Evolutionary conservation across 2,888 invertebrate species (phyloP), one percentile per base, ranked within the genome.

Genomic region (Watsonalla binaria): DNA sequence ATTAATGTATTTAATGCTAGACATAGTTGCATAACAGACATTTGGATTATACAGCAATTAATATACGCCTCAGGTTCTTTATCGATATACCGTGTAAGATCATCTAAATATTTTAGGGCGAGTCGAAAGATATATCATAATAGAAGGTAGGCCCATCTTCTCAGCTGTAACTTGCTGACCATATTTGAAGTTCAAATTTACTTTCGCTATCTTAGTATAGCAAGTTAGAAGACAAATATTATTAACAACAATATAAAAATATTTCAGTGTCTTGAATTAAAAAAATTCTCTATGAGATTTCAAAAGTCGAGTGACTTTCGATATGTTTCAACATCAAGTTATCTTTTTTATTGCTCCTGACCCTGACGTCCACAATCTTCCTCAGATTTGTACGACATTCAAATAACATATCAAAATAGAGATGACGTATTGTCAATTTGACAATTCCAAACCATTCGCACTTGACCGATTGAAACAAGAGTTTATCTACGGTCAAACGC

Each of bases 1-100:
- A 67, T 65, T 61, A 62, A 56, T 46, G 46, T 51, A 46, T 47
- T n/a, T 14, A 11, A 24, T n/a, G 46, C 34, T 46, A 15, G 15
- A 53, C 53, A 13, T 9, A 8, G 14, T 49, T 49, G 15, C 49
- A 49, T 15, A 49, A 49, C 49, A 8, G 11, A 15, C 6, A 39
- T 42, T 42, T 42, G 5, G 11, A 11, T 42, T 42, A 11, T 8
- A 11, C 42, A 2, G 11, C 42, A 11, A 42, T 42, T 42, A 42
- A 42, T 42, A 11, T 42, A 42, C 42, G 42, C 42, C 42, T 11
- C 11, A 11, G 11, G 42, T 11, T 42, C 11, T 42, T 5, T 42
- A 42, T 42, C 7, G 42, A 42, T 5, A 11, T 42, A 42, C 6
- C 6, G 37, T 37, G 37, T 8, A 37, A 37, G 37, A 8, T 37